Conservation (phyloP, 2,113 vertebrate species). For the Phycodurus eques region DNA sequence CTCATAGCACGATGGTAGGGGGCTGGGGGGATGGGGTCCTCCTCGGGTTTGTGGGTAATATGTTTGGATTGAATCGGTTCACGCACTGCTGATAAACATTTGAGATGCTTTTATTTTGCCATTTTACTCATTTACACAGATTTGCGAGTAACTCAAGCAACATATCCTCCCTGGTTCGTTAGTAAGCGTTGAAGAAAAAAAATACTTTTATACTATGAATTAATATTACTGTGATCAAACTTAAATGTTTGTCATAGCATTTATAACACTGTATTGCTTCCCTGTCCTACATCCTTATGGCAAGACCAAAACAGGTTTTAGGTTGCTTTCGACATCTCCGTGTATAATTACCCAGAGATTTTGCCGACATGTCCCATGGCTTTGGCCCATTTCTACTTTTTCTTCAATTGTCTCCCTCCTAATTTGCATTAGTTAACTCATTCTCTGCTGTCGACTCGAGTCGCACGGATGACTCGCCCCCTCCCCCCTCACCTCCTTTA, state of each 20-base stretch:
- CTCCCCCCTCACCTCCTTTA: constrained; percentile 49
- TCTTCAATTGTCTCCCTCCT: constrained; percentile 18
- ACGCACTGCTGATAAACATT: constrained; percentile 52
- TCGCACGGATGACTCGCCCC: constrained; percentile 15
- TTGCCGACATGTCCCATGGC: neutral
- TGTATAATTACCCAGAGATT: constrained; percentile 3
- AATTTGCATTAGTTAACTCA: constrained; percentile 47
- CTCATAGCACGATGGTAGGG: constrained; percentile 31
- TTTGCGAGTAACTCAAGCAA: neutral
- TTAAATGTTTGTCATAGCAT: neutral
- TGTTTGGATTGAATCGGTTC: constrained; percentile 67
- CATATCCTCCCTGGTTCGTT: neutral
- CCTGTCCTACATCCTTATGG: neutral
- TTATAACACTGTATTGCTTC: neutral
- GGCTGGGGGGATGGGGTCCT: neutral
- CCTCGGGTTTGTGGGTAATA: constrained; percentile 34
- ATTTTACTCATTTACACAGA: neutral
- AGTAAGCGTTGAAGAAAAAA: neutral
- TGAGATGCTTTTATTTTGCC: neutral
- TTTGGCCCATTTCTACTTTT: constrained; percentile 16
- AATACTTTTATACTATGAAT: too few relatives aligned
- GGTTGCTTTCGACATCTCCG: neutral
- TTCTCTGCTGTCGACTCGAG: constrained; percentile 10
- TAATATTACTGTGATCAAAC: neutral
- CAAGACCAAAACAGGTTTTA: neutral